A percentile compares a stretch with the other conserved stretches of the same genome.
Conservation (phyloP, 2,888 invertebrate genomes). For the Xestia c-nigrum region DNA sequence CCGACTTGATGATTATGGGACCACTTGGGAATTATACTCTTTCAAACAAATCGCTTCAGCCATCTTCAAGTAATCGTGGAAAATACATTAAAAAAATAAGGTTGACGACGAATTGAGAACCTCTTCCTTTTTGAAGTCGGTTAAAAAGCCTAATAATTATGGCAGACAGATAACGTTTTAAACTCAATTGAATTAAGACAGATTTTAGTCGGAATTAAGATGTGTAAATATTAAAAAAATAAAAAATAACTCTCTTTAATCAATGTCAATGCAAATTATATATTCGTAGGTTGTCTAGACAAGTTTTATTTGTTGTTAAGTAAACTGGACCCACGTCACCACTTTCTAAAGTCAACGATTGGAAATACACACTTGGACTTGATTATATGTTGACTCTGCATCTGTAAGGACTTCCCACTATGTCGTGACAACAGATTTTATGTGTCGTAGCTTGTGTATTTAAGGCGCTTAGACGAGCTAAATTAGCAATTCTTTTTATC, state of each 20-base stretch:
- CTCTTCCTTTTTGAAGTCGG: too few species aligned
- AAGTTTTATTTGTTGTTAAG: slow-evolving; percentile 26
- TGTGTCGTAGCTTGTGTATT: too few species aligned
- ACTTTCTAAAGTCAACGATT: slow-evolving; percentile 26
- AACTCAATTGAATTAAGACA: background rate
- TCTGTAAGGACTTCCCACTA: too few species aligned
- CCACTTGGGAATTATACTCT: too few species aligned
- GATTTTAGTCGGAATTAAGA: background rate
- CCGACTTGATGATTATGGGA: too few species aligned
- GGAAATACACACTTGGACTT: background rate
- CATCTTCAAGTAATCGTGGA: too few species aligned
- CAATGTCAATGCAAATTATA: slow-evolving; percentile 5
- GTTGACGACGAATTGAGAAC: too few species aligned
- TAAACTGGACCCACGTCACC: slow-evolving; percentile 7
- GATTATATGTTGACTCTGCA: slow-evolving; percentile 9
- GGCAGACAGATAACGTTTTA: background rate
- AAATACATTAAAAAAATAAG: too few species aligned
- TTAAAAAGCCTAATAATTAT: background rate
- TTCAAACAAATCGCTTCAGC: too few species aligned
- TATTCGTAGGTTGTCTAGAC: background rate
- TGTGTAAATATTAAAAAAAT: background rate
- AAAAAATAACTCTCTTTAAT: background rate
- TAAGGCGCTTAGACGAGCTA: too few species aligned
- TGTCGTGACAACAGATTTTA: too few species aligned
- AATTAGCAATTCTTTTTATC: too few species aligned